Conservation (phyloP, 2,113 vertebrate genomes). For the Dipodomys merriami region DNA sequence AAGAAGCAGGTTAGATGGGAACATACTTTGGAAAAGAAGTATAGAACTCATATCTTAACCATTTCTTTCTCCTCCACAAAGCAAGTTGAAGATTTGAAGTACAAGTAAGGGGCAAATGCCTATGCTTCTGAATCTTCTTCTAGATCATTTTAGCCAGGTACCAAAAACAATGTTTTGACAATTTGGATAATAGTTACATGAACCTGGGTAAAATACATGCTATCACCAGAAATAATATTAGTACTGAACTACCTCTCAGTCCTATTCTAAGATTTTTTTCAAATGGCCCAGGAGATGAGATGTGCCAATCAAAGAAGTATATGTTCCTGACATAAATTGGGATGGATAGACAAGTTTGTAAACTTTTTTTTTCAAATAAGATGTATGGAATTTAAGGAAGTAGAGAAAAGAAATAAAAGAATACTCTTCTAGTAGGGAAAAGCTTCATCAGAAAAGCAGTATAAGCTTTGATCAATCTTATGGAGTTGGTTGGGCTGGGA, state of each 20-base stretch:
- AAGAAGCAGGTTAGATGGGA: background rate
- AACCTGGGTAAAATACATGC: conserved; percentile 25
- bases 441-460: conserved; percentile 33
- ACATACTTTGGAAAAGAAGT: background rate
- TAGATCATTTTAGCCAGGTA: background rate
- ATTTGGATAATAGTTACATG: conserved; percentile 36
- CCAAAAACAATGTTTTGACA: background rate
- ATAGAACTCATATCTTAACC: conserved; percentile 21
- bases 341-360: conserved; percentile 21
- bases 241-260: background rate
- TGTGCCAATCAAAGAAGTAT: conserved; percentile 11
- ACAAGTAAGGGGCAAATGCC: background rate
- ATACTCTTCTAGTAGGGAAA: conserved; percentile 37
- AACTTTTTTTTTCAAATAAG: background rate
- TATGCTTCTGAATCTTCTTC: background rate
- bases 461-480: background rate
- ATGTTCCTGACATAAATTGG: conserved; percentile 14
- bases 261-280: conserved; percentile 37
- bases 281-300: conserved; percentile 29
- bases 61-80: background rate
- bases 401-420: conserved; percentile 19
- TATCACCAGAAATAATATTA: conserved; percentile 28
- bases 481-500: conserved; percentile 17
- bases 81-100: background rate
- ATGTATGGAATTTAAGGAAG: conserved; percentile 34